A percentile compares a stretch with the other conserved stretches of the same genome.
Conservation (phyloP, 1,140 invertebrate species). For the Agraylea sexmaculata region DNA sequence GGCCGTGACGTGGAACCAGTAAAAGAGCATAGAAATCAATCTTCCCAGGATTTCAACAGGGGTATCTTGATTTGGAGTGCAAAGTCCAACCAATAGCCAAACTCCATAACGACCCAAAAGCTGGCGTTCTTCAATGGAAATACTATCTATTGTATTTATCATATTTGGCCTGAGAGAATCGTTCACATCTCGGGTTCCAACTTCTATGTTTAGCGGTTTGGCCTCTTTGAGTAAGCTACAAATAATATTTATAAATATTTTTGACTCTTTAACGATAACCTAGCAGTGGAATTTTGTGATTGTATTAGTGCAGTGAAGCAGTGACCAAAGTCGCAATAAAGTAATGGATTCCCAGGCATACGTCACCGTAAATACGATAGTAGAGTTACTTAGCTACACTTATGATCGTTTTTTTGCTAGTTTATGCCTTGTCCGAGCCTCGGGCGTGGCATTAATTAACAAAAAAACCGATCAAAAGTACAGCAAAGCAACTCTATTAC, state of each 20-base stretch:
- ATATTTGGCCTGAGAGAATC: slow-evolving; percentile 27
- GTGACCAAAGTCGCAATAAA: no score
- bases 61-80: slow-evolving; percentile 74
- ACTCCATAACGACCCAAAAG: slow-evolving; percentile 89
- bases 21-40: slow-evolving; percentile 90
- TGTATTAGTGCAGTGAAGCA: no score
- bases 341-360: no score
- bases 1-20: slow-evolving; percentile 98
- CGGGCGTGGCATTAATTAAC: no score
- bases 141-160: slow-evolving; percentile 41
- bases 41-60: slow-evolving; percentile 80
- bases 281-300: no score
- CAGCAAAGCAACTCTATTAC: no score
- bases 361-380: no score
- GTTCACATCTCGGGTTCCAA: slow-evolving; percentile 32
- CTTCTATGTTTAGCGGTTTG: slow-evolving; percentile 57
- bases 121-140: slow-evolving; percentile 68
- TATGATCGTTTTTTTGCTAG: no score
- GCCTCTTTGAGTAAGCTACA: slow-evolving; percentile 68
- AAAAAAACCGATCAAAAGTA: no score
- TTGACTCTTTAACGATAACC: no score
- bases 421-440: no score
- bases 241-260: slow-evolving; percentile 18
- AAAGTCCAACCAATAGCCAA: slow-evolving; percentile 91
- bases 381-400: no score